Percentiles rank a stretch among this genome's conserved stretches.
Evolutionary conservation across 2,888 invertebrate genomes (phyloP).

Genomic region (Lepidonotus clava): DNA sequence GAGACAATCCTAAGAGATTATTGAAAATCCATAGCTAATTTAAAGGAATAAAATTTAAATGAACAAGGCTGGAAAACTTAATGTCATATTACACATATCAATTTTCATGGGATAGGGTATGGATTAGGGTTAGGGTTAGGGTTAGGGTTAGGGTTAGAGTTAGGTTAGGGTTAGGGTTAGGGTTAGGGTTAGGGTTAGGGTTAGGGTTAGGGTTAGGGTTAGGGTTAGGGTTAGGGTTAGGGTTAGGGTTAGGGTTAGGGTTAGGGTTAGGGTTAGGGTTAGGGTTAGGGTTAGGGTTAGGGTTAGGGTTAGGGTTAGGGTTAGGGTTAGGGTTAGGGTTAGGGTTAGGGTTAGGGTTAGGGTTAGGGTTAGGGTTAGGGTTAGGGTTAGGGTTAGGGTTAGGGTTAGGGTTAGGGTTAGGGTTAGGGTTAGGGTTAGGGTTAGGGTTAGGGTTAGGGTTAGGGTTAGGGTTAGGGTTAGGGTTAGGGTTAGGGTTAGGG

Average conservation of each 20-base stretch:
- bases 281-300: neutral
- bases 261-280: neutral
- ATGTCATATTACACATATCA: no score
- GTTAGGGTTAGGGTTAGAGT: no score
- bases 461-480: no score
- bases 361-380: neutral
- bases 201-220: neutral
- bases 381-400: conserved; percentile 62
- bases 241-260: neutral
- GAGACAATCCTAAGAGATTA: no score
- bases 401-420: conserved; percentile 60
- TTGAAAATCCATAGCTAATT: no score
- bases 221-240: neutral
- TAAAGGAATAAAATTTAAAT: no score
- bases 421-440: conserved; percentile 63
- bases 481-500: no score
- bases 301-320: neutral
- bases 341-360: neutral
- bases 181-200: neutral
- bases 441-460: conserved; percentile 63
- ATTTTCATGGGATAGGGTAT: no score
- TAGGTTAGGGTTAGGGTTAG: no score
- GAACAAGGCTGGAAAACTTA: no score
- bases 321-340: neutral
- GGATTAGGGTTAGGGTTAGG: no score